These are phyloP conservation scores for Microcebus tavaratra DNA, from an alignment of 2,113 vertebrate genomes.

Conservation along the genomic window DNA sequence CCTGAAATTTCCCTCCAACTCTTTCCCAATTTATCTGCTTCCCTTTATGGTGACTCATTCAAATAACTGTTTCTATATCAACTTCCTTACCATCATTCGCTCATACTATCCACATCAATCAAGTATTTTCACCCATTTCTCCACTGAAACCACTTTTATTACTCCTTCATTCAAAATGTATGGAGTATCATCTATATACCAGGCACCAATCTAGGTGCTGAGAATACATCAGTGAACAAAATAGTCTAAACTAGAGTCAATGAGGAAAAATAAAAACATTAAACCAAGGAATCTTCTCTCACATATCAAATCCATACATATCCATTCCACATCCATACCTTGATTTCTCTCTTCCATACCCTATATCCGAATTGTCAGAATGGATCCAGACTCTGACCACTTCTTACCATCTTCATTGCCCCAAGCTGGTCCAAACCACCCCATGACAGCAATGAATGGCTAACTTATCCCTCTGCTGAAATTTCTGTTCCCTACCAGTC, in stretches of 20 bases:
- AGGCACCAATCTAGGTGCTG: not conserved
- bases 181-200: not conserved
- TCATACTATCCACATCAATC: not conserved
- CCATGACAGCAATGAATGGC: not conserved
- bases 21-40: constrained; percentile 24
- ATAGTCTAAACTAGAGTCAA: not conserved
- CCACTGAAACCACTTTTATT: not conserved
- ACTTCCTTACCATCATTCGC: not conserved
- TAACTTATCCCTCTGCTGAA: not conserved
- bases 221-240: not conserved
- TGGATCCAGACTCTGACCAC: not conserved
- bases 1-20: not conserved
- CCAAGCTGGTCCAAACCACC: not conserved
- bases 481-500: not conserved
- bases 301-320: not conserved
- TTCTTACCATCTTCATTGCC: not conserved
- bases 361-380: not conserved
- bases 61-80: not conserved
- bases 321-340: not conserved
- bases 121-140: not conserved
- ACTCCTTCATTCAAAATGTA: not conserved
- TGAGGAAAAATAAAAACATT: not conserved
- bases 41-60: not conserved
- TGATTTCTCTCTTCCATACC: not conserved
- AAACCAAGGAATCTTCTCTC: not conserved